phyloP scores from a whole-genome alignment of 2,888 invertebrate genomes.

The Coleophora deauratella region DNA sequence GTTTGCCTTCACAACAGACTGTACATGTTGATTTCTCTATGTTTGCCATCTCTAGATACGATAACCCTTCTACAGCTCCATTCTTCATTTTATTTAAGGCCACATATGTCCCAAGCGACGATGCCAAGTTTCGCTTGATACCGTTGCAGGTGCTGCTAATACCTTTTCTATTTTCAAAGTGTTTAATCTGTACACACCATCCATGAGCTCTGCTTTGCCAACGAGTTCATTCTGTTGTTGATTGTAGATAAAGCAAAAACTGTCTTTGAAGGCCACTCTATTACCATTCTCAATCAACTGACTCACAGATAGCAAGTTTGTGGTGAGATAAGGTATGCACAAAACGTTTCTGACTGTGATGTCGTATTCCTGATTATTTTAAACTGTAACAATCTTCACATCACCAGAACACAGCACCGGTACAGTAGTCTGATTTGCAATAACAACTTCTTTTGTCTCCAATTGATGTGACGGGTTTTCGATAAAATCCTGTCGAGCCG shows the following conservation, averaged over 20 bases:
- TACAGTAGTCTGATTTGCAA: constrained; percentile 15
- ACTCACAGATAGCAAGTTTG: constrained; percentile 20
- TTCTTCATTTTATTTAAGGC: background rate
- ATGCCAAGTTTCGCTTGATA: background rate
- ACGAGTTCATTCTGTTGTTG: constrained; percentile 6
- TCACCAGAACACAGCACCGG: constrained; percentile 15
- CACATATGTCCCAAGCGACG: background rate
- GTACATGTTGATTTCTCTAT: constrained; percentile 9
- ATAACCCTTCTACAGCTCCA: background rate
- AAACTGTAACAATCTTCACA: constrained; percentile 11
- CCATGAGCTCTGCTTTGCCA: constrained; percentile 5
- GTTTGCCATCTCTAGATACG: constrained; percentile 2
- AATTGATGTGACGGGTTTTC: background rate
- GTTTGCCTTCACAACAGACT: constrained; percentile 19
- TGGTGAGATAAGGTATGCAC: constrained; percentile 18
- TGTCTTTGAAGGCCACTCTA: constrained; percentile 5
- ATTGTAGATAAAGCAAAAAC: constrained; percentile 11
- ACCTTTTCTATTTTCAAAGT: background rate
- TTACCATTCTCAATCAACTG: constrained; percentile 15
- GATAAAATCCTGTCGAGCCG: constrained; percentile 15
- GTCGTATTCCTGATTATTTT: constrained; percentile 11
- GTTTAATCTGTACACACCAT: constrained; percentile 14
- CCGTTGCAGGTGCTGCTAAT: background rate
- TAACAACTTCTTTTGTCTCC: constrained; percentile 12
- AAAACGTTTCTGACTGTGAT: constrained; percentile 13